Percentiles rank a stretch among this genome's conserved stretches.
These are phyloP conservation scores for Grantiella picta DNA, from an alignment of 2,113 vertebrate genomes.

Conservation along the genomic window DNA sequence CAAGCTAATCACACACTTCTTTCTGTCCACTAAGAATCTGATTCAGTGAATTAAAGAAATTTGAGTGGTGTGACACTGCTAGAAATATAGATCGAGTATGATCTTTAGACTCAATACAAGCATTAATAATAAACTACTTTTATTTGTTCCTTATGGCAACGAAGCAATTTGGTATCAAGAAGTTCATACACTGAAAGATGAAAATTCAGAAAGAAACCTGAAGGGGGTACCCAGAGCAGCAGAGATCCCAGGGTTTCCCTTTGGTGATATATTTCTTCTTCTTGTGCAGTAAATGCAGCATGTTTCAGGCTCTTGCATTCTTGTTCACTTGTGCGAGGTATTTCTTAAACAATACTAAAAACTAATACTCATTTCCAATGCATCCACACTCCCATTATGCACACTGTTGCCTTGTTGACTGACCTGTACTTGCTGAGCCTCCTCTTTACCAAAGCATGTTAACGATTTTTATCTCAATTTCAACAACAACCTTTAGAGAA, in stretches of 20 bases:
- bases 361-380: not conserved
- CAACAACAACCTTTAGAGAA: not conserved
- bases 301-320: not conserved
- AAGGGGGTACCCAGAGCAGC: not conserved
- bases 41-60: not conserved
- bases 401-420: not conserved
- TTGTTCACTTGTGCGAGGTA: not conserved
- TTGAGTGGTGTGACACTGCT: not conserved
- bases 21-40: not conserved
- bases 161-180: not conserved
- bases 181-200: not conserved
- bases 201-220: not conserved
- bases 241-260: not conserved
- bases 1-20: not conserved
- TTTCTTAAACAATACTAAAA: not conserved
- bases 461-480: not conserved
- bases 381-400: not conserved
- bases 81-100: not conserved
- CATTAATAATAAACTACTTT: not conserved
- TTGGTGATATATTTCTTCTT: not conserved
- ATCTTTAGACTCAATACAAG: not conserved
- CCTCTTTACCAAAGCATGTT: not conserved
- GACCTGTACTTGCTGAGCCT: not conserved
- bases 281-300: not conserved
- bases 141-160: not conserved